Percentiles rank a stretch among this genome's conserved stretches.
Evolutionary conservation across 1,140 invertebrate genomes (phyloP).

Genomic region (Holcopasites calliopsidis): DNA sequence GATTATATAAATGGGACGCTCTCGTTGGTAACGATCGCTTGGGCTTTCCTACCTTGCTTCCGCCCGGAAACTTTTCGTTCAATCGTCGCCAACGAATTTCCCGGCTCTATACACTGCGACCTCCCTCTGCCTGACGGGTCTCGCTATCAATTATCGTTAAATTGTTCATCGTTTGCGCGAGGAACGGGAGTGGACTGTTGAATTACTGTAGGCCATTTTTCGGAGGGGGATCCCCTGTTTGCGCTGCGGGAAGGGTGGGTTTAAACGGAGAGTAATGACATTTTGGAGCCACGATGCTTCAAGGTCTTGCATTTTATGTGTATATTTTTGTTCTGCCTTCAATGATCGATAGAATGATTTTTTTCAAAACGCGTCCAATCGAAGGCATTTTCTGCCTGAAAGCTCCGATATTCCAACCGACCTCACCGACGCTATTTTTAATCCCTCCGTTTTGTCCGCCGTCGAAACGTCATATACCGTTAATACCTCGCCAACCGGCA

Average conservation of each 20-base stretch:
- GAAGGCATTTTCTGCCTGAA: no score
- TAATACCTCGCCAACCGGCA: neutral
- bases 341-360: no score
- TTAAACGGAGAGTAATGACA: no score
- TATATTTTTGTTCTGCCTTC: no score
- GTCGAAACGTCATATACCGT: neutral
- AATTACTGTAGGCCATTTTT: no score
- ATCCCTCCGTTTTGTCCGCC: neutral
- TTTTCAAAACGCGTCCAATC: no score
- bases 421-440: no score
- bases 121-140: neutral
- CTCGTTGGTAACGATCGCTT: constrained; percentile 10
- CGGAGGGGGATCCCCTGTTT: no score
- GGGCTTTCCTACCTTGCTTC: neutral
- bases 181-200: neutral
- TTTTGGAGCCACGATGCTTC: no score
- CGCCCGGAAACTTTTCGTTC: constrained; percentile 7
- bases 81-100: constrained; percentile 23
- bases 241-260: no score
- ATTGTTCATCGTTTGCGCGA: neutral
- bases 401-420: no score
- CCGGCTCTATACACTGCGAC: neutral
- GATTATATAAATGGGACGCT: constrained; percentile 22
- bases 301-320: no score
- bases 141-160: constrained; percentile 24